Base-by-base conservation (phyloP, 2,797 vertebrate genomes). In the Danio choprae region DNA sequence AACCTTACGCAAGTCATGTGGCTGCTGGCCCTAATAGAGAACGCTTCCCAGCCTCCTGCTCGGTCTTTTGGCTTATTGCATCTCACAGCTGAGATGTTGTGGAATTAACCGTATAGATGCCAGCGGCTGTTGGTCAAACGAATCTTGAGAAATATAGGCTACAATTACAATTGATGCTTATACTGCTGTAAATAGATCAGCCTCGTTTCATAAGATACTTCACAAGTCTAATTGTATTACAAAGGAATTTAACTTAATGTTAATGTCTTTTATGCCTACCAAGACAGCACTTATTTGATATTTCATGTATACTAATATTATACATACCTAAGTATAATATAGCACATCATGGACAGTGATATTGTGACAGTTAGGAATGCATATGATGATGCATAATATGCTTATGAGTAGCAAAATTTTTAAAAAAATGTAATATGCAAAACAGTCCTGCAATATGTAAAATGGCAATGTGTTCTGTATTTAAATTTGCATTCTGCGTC, bases 1-100 rank as follows among this genome's bases (percentile, higher is more conserved):
- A 87, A 79, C 90, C 90, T 90, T 84, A 82, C 84, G 88, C 89
- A 86, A 92, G 91, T 94, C 93, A 93, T 92, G 90, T 89, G 89
- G 82, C 74, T 72, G 29, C 69, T 88, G 90, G 91, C 93, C 40
- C 91, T 87, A 82, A 81, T 85, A 85, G 90, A 85, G 89, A 89
- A 85, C 86, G 87, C 91, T 87, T 29, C 91, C 90, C 87, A 85
- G 87, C 84, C 58, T 87, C 82, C 67, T 81, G 85, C 81, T 81
- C 74, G 68, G 74, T 65, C 81, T 87, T 75, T 79, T 79, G 77
- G 80, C 69, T 84, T 56, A 67, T 67, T 55, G 59, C 48, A 71
- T 81, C 71, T 67, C 63, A 84, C 80, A 76, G 85, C 85, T 79
- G 64, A 16, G 70, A 84, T 84, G 72, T 74, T 87, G 74, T 80